Conservation (phyloP, 2,888 invertebrate genomes). For the Acanthosoma haemorrhoidale region DNA sequence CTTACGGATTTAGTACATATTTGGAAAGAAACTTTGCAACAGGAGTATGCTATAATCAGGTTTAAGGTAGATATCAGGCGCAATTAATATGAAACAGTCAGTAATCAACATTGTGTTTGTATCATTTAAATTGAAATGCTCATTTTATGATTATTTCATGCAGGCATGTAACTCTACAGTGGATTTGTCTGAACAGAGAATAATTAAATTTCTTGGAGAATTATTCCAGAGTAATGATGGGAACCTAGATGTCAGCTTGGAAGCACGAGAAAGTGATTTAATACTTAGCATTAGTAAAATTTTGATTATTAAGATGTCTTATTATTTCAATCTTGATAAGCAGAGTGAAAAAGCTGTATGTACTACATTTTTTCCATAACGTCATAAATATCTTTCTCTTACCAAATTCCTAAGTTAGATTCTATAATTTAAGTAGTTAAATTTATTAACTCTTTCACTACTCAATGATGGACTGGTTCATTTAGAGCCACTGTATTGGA, state of each 20-base stretch:
- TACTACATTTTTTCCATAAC: not conserved
- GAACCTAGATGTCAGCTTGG: not conserved
- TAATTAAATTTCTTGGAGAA: conserved; percentile 21
- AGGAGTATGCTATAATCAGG: not conserved
- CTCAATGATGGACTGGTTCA: not conserved
- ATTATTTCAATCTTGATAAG: conserved; percentile 18
- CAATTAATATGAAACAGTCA: too few relatives aligned
- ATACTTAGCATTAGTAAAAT: conserved; percentile 4
- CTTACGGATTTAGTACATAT: conserved; percentile 18
- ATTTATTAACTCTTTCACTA: not conserved
- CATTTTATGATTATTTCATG: not conserved
- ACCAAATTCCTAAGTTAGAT: too few relatives aligned
- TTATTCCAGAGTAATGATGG: not conserved
- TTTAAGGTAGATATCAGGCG: conserved; percentile 25
- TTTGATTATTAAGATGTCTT: conserved; percentile 28
- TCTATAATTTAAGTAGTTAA: not conserved
- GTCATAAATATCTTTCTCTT: not conserved
- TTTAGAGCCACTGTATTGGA: not conserved
- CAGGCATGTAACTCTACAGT: conserved; percentile 32
- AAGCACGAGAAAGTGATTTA: not conserved
- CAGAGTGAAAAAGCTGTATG: conserved; percentile 27
- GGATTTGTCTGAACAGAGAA: conserved; percentile 24
- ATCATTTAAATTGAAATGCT: not conserved
- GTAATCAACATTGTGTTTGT: too few relatives aligned
- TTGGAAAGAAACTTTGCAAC: conserved; percentile 24